phyloP scores from a whole-genome alignment of 2,888 invertebrate genomes.

The Troglohyphantes excavatus region DNA sequence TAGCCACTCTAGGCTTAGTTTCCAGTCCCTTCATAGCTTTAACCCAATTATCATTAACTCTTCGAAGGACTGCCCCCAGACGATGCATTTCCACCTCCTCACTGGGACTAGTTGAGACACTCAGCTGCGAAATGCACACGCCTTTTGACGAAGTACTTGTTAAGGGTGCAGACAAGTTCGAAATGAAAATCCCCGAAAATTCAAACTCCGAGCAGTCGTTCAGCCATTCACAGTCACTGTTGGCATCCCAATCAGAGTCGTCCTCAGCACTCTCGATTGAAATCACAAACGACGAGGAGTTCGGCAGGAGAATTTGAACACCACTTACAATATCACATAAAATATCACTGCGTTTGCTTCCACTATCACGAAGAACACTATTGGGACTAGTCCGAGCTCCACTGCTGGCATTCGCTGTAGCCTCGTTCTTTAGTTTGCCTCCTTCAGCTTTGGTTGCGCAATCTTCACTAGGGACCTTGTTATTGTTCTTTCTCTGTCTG shows the following conservation, averaged over 20 bases:
- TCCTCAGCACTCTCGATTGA: slow-evolving; percentile 50
- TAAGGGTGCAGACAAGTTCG: slow-evolving; percentile 18
- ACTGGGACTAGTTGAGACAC: neutral
- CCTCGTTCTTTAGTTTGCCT: too few relatives aligned
- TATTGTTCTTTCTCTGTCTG: slow-evolving; percentile 35
- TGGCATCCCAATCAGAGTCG: slow-evolving; percentile 58
- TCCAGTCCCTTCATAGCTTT: slow-evolving; percentile 17
- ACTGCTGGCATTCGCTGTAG: too few relatives aligned
- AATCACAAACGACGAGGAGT: slow-evolving; percentile 47
- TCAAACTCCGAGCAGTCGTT: slow-evolving; percentile 44
- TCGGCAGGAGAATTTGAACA: slow-evolving; percentile 23
- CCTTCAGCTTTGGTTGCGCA: neutral
- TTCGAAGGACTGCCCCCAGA: neutral
- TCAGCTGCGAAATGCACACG: neutral
- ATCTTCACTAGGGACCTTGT: neutral
- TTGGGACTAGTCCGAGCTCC: neutral
- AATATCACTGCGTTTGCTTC: neutral
- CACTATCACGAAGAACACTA: too few relatives aligned
- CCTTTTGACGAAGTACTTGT: neutral
- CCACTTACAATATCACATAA: slow-evolving; percentile 36
- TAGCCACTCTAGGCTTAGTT: slow-evolving; percentile 8
- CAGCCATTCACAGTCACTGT: slow-evolving; percentile 46
- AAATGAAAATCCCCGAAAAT: slow-evolving; percentile 26
- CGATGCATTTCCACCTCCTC: slow-evolving; percentile 20
- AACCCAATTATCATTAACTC: slow-evolving; percentile 52